Conservation (phyloP, 2,113 vertebrate genomes). For the Rhagologus leucostigma region DNA sequence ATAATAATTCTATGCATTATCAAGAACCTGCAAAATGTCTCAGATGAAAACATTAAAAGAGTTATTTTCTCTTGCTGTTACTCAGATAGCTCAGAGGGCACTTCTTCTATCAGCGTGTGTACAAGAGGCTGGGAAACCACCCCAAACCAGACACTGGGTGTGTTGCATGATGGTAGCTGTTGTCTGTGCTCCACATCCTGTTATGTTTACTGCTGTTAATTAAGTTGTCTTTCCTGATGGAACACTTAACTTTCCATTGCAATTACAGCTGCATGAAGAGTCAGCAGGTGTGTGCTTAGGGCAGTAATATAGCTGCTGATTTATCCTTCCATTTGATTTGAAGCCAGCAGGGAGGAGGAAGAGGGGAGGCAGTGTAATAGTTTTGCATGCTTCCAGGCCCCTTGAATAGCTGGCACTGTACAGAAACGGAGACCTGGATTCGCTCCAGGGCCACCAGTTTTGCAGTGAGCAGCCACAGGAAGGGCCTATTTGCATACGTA, state of each 20-base stretch:
- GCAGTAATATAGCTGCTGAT: not conserved
- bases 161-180: not conserved
- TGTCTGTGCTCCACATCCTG: not conserved
- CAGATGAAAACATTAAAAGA: not conserved
- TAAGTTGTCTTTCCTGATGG: conserved; percentile 16
- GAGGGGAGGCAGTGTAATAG: not conserved
- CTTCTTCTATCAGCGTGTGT: not conserved
- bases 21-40: not conserved
- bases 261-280: conserved; percentile 19
- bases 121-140: not conserved
- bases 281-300: conserved; percentile 33
- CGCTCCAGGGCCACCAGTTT: not conserved
- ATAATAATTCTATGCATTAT: not conserved
- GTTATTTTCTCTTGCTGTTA: not conserved
- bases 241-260: not conserved
- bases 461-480: not conserved
- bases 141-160: not conserved
- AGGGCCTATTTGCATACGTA: not conserved
- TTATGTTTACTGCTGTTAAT: conserved; percentile 37
- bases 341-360: not conserved
- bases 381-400: not conserved
- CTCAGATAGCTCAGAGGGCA: not conserved
- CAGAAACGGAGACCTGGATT: not conserved
- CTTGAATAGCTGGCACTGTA: not conserved
- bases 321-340: not conserved